Evolutionary conservation across 37 sponge, comb jelly and placozoan species (phyloP), one percentile per base, ranked within the genome.

Genomic region (Dysidea cf. avara): DNA sequence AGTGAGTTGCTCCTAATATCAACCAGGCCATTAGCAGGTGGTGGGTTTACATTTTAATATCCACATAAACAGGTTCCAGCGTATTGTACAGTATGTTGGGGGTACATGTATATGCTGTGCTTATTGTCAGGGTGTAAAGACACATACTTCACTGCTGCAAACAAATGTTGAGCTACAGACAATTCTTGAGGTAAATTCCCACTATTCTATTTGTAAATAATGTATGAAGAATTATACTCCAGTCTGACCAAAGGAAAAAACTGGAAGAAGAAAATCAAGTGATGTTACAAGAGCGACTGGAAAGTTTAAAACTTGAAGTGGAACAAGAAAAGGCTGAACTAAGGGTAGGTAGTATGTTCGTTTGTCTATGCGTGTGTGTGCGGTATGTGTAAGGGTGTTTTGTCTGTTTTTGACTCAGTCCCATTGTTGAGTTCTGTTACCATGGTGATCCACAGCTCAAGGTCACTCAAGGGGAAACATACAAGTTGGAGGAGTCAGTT

Each of bases 301-400:
- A 73, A 35, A 68, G 49, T 18, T 64, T 73, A 68, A 68, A 54
- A 11, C 33, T 73, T 22, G 75, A 73, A 67, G 64, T 73, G 24
- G 64, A 73, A 20, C 75, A 73, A 18, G 75, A 73, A 67, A 73
- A 73, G 20, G 75, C 75, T 7, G 75, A 73, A 22, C 39, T 73
- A 21, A 24, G 64, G 68, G 75, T 73, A 68, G 33, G 71, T 64
- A 32, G 7, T 9, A 17, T 35, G 9, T 7, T 26, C 37, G 6
- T 35, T 4, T 29, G 38, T 26, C 22, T 30, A 64, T 43, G 9
- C 46, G 9, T 43, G n/a, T n/a, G n/a, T n/a, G n/a, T n/a, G n/a
- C n/a, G n/a, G n/a, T n/a, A n/a, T n/a, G n/a, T n/a, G n/a, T n/a
- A n/a, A n/a, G n/a, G n/a, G n/a, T n/a, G n/a, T n/a, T n/a, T n/a